Evolutionary conservation across 2,888 invertebrate genomes (phyloP).

Genomic region (Arge pagana): DNA sequence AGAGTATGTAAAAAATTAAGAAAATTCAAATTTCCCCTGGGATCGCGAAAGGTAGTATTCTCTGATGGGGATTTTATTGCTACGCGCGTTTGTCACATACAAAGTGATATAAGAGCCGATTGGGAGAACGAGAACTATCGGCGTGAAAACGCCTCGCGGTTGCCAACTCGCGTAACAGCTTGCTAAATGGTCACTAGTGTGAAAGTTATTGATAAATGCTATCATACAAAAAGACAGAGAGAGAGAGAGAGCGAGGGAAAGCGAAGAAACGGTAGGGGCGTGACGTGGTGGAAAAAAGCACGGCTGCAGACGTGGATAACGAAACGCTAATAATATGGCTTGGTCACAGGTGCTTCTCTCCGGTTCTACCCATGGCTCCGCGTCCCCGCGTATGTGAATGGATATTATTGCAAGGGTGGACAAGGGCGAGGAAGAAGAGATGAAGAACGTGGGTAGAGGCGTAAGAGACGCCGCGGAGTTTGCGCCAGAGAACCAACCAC

Average conservation of each 20-base stretch:
- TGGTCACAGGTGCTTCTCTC: constrained; percentile 16
- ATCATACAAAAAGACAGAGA: not conserved
- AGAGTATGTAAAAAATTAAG: constrained; percentile 8
- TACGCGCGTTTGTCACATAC: too few relatives aligned
- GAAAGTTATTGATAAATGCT: not conserved
- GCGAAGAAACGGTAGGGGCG: constrained; percentile 8
- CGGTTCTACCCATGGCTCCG: too few relatives aligned
- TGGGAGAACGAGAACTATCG: not conserved
- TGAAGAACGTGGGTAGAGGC: too few relatives aligned
- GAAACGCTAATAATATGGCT: constrained; percentile 15
- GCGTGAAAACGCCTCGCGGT: not conserved
- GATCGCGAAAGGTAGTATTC: too few relatives aligned
- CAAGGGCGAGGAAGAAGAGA: constrained; percentile 8
- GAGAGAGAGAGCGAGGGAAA: constrained; percentile 3
- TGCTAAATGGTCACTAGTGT: not conserved
- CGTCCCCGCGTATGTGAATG: constrained; percentile 17
- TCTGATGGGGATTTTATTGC: not conserved
- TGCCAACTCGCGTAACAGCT: not conserved
- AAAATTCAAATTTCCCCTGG: constrained; percentile 15
- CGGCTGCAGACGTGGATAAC: constrained; percentile 21
- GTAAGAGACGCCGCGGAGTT: too few relatives aligned
- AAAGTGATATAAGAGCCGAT: too few relatives aligned
- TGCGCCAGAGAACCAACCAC: constrained; percentile 27
- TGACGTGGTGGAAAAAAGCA: constrained; percentile 10
- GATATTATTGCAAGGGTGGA: constrained; percentile 18